Evolutionary conservation across 2,888 invertebrate species (phyloP).

Genomic region (Epinotia demarniana): DNA sequence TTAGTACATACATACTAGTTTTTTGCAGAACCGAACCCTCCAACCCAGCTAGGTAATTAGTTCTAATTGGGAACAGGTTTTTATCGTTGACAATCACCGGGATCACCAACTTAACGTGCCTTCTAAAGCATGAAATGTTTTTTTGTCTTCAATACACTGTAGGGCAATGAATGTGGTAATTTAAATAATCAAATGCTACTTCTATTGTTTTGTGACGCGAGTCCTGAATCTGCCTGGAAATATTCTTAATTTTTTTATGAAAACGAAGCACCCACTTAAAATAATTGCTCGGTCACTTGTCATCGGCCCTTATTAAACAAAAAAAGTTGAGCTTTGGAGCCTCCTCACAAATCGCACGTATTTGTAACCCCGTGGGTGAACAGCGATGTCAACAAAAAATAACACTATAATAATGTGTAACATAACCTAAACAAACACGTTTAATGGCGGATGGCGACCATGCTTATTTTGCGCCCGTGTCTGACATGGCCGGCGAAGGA

Average conservation of each 20-base stretch:
- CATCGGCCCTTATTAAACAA: slow-evolving; percentile 33
- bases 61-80: neutral
- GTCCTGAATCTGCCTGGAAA: neutral
- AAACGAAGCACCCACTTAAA: slow-evolving; percentile 14
- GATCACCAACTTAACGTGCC: neutral
- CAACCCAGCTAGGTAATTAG: neutral
- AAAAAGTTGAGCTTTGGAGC: slow-evolving; percentile 29
- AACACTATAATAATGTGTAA: slow-evolving; percentile 73
- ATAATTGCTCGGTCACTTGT: slow-evolving; percentile 24
- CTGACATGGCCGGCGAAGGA: slow-evolving; percentile 71
- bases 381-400: slow-evolving; percentile 57
- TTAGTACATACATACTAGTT: no score
- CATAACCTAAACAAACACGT: slow-evolving; percentile 75
- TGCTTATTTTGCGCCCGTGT: slow-evolving; percentile 74
- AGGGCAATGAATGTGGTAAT: neutral
- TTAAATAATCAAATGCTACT: neutral
- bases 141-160: no score
- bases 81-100: neutral
- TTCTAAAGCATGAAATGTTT: neutral
- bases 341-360: slow-evolving; percentile 37
- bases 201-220: neutral
- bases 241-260: neutral
- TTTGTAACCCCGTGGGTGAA: slow-evolving; percentile 41
- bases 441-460: slow-evolving; percentile 66
- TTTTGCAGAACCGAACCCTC: neutral